These are phyloP conservation scores for Spondyliosoma cantharus DNA, from an alignment of 2,797 vertebrate species.

Conservation along the genomic window DNA sequence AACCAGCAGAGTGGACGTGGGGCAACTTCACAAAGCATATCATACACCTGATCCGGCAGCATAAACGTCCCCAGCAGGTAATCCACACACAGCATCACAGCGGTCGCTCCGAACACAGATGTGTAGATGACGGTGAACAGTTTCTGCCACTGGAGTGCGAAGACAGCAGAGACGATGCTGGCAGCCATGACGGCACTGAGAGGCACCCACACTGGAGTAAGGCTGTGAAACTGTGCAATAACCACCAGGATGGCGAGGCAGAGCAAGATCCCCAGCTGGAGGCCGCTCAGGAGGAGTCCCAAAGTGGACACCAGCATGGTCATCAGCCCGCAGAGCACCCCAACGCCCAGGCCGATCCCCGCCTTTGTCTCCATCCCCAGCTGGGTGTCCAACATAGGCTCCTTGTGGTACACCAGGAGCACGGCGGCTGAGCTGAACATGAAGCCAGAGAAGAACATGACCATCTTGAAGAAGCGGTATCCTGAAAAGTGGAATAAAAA, in stretches of 20 bases:
- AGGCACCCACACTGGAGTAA: constrained; percentile 86
- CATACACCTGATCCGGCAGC: constrained; percentile 81
- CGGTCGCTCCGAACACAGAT: constrained; percentile 83
- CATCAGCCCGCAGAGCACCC: constrained; percentile 88
- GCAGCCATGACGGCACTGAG: constrained; percentile 79
- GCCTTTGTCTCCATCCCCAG: constrained; percentile 87
- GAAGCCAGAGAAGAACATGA: constrained; percentile 92
- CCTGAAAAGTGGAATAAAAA: constrained; percentile 73
- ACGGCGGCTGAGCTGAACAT: constrained; percentile 85
- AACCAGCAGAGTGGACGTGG: constrained; percentile 88
- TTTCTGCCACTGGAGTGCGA: constrained; percentile 89
- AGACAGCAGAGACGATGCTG: constrained; percentile 81
- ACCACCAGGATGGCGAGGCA: constrained; percentile 81
- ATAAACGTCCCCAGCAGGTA: constrained; percentile 84
- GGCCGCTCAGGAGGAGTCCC: constrained; percentile 89
- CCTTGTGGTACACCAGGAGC: constrained; percentile 87
- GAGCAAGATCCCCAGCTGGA: constrained; percentile 88
- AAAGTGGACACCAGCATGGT: constrained; percentile 87
- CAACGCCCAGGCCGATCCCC: constrained; percentile 88
- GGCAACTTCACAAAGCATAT: constrained; percentile 77
- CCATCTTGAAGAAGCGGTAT: constrained; percentile 90
- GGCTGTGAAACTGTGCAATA: constrained; percentile 83
- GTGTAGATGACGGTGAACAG: constrained; percentile 87
- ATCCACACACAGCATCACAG: constrained; percentile 84
- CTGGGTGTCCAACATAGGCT: constrained; percentile 81